Evolutionary conservation across 2,888 invertebrate species (phyloP).

Genomic region (Parelbella ahira): DNA sequence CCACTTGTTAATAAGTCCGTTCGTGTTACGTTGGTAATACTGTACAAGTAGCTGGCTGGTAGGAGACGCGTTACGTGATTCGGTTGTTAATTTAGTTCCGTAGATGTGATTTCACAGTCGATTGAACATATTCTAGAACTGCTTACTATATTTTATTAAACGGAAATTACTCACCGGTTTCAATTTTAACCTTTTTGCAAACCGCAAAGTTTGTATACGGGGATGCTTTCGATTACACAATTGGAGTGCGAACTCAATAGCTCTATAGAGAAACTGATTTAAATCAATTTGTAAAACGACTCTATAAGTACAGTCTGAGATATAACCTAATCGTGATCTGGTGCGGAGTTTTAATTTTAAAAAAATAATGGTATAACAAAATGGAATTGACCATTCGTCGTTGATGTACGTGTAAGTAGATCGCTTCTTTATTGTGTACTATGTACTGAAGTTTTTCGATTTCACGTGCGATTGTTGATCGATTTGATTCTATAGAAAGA

Average conservation of each 20-base stretch:
- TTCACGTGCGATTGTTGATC: too few relatives aligned
- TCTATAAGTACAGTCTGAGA: conserved; percentile 15
- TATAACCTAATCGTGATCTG: conserved; percentile 14
- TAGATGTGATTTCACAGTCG: conserved; percentile 64
- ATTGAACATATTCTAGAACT: conserved; percentile 30
- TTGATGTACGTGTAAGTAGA: too few relatives aligned
- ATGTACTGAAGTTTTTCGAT: too few relatives aligned
- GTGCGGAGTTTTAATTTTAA: too few relatives aligned
- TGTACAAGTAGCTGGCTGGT: conserved; percentile 4
- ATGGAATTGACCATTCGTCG: too few relatives aligned
- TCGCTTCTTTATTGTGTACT: too few relatives aligned
- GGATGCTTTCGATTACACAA: conserved; percentile 23
- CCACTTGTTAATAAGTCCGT: conserved; percentile 3
- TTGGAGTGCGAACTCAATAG: conserved; percentile 18
- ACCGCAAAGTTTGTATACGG: conserved; percentile 20
- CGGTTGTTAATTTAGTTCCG: conserved; percentile 48
- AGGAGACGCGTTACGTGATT: conserved; percentile 39
- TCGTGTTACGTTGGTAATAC: conserved; percentile 13
- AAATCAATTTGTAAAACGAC: conserved; percentile 22
- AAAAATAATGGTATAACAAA: too few relatives aligned
- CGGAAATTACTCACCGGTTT: conserved; percentile 17
- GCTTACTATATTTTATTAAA: conserved; percentile 21
- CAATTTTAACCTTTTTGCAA: conserved; percentile 22
- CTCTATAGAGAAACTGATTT: conserved; percentile 17
- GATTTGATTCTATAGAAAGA: too few relatives aligned